phyloP scores from a whole-genome alignment of 2,888 invertebrate species.

The Lampropteryx suffumata region DNA sequence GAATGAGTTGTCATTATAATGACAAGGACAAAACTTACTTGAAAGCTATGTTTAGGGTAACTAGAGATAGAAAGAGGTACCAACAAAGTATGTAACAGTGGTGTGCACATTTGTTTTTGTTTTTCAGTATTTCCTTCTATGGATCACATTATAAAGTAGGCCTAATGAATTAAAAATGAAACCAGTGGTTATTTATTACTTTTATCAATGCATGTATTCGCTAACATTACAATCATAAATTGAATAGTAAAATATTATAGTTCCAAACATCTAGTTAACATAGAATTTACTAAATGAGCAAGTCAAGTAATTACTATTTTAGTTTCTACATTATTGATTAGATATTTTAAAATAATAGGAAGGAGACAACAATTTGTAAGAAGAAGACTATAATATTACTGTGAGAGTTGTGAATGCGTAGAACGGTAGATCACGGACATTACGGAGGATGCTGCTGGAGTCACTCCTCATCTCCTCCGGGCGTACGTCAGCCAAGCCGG shows the following conservation, averaged over 20 bases:
- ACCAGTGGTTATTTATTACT: slow-evolving; percentile 63
- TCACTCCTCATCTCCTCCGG: slow-evolving; percentile 95
- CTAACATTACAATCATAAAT: slow-evolving; percentile 63
- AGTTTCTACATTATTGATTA: background rate
- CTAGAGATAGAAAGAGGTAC: too few relatives aligned
- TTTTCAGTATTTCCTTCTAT: too few relatives aligned
- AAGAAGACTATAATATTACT: slow-evolving; percentile 31
- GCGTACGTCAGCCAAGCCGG: slow-evolving; percentile 90
- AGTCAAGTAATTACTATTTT: slow-evolving; percentile 2
- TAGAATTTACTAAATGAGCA: slow-evolving; percentile 17
- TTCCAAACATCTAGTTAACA: slow-evolving; percentile 21
- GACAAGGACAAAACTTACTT: too few relatives aligned
- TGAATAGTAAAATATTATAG: slow-evolving; percentile 31
- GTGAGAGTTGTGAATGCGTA: slow-evolving; percentile 77
- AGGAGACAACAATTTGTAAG: slow-evolving; percentile 29
- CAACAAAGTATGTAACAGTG: too few relatives aligned
- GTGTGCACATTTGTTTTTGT: too few relatives aligned
- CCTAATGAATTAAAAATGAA: slow-evolving; percentile 43
- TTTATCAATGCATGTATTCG: slow-evolving; percentile 76
- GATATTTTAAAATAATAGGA: slow-evolving; percentile 8
- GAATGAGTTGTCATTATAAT: too few relatives aligned
- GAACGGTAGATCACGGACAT: slow-evolving; percentile 56
- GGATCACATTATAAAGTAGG: too few relatives aligned
- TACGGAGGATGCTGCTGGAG: slow-evolving; percentile 59
- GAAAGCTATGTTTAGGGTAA: too few relatives aligned